Evolutionary conservation across 2,888 invertebrate species (phyloP).

Genomic region (Acholoe squamosa): DNA sequence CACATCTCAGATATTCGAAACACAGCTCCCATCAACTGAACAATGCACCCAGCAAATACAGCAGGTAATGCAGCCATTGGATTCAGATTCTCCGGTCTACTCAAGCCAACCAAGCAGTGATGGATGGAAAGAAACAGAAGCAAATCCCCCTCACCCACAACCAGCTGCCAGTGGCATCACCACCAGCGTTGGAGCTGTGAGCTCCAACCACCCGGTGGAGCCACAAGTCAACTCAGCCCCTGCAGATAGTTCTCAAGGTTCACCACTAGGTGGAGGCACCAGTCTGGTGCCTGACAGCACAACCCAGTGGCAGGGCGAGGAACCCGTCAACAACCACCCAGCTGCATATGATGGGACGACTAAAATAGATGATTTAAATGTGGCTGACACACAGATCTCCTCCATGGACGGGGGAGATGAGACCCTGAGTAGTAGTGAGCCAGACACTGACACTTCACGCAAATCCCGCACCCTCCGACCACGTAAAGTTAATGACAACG

Average conservation of each 20-base stretch:
- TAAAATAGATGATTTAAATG: background rate
- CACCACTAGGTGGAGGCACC: conserved; percentile 37
- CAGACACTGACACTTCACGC: background rate
- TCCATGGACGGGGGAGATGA: conserved; percentile 49
- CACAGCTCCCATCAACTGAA: conserved; percentile 45
- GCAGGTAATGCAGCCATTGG: conserved; percentile 58
- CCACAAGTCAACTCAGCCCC: conserved; percentile 45
- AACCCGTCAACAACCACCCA: background rate
- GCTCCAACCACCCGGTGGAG: background rate
- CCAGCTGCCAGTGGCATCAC: background rate
- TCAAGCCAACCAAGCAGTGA: background rate
- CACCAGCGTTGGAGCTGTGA: background rate
- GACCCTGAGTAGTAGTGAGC: conserved; percentile 29
- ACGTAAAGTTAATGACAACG: conserved; percentile 45
- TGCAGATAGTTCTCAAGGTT: conserved; percentile 60
- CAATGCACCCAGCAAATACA: conserved; percentile 59
- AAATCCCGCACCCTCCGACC: conserved; percentile 32
- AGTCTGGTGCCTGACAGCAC: conserved; percentile 41
- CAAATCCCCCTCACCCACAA: conserved; percentile 35
- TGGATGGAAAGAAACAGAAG: background rate
- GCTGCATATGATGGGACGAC: background rate
- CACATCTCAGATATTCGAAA: conserved; percentile 35
- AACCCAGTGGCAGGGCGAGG: conserved; percentile 42
- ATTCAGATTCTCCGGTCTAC: conserved; percentile 48
- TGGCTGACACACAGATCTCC: conserved; percentile 25